Percentiles rank a stretch among this genome's conserved stretches.
Conservation (phyloP, 2,797 vertebrate genomes). For the Gymnothorax javanicus region DNA sequence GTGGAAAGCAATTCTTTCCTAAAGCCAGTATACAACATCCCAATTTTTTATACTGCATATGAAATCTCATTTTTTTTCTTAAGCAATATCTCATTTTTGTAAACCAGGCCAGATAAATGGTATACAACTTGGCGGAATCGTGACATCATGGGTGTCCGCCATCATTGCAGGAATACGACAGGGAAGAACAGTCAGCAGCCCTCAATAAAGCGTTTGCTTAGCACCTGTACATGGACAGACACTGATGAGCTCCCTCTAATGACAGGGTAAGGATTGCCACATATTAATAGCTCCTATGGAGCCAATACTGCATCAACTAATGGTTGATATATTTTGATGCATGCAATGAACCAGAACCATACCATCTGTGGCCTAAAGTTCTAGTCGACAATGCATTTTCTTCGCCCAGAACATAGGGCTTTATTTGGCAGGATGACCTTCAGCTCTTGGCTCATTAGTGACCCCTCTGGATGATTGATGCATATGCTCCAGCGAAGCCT, state of each 20-base stretch:
- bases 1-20: too few species aligned
- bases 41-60: background rate
- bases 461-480: background rate
- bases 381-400: background rate
- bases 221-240: slow-evolving; percentile 85
- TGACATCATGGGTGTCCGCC: slow-evolving; percentile 44
- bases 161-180: slow-evolving; percentile 74
- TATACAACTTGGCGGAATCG: slow-evolving; percentile 40
- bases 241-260: slow-evolving; percentile 73
- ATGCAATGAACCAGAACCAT: background rate
- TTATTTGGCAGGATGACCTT: background rate
- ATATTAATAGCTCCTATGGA: background rate
- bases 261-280: slow-evolving; percentile 79
- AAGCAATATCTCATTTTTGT: background rate
- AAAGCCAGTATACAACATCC: background rate
- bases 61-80: background rate
- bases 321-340: background rate
- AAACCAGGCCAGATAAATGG: background rate
- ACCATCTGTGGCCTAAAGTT: background rate
- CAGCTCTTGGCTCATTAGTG: background rate
- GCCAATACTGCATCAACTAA: background rate
- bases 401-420: background rate
- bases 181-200: slow-evolving; percentile 81
- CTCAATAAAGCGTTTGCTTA: slow-evolving; percentile 86
- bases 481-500: background rate